Conservation (phyloP, 2,113 vertebrate genomes). For the Platysternon megacephalum region DNA sequence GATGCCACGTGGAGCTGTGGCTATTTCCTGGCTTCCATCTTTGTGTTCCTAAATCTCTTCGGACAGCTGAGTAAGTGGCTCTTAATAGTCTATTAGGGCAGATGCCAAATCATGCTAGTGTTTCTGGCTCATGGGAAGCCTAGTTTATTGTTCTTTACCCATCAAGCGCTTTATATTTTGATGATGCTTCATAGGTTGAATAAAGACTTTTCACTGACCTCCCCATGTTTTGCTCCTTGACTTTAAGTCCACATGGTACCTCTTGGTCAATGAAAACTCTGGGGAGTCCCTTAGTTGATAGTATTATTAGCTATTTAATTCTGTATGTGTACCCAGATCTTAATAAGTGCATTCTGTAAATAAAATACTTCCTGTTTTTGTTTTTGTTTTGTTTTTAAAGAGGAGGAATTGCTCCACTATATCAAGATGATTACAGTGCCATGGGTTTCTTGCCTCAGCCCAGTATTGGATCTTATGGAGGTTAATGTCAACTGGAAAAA, state of each 20-base stretch:
- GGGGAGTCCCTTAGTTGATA: not conserved
- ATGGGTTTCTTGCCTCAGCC: not conserved
- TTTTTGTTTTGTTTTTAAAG: not conserved
- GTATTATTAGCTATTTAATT: not conserved
- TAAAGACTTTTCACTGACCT: not conserved
- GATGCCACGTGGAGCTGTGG: constrained; percentile 95
- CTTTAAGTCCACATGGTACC: not conserved
- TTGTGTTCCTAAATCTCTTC: constrained; percentile 93
- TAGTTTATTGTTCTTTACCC: not conserved
- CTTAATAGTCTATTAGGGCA: not conserved
- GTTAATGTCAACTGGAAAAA: not conserved
- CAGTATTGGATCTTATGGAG: not conserved
- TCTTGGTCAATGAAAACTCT: not conserved
- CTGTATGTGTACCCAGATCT: not conserved
- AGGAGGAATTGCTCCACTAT: not conserved
- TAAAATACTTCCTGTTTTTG: not conserved
- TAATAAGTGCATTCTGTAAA: not conserved
- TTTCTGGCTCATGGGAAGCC: not conserved
- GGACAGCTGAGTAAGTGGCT: constrained; percentile 92
- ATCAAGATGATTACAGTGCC: not conserved
- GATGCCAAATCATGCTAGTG: not conserved
- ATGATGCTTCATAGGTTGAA: not conserved
- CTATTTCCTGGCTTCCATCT: constrained; percentile 92
- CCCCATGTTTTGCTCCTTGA: constrained; percentile 23
- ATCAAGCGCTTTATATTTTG: not conserved